Evolutionary conservation across 2,888 invertebrate species (phyloP).

Genomic region (Acanthococcus lagerstroemiae): DNA sequence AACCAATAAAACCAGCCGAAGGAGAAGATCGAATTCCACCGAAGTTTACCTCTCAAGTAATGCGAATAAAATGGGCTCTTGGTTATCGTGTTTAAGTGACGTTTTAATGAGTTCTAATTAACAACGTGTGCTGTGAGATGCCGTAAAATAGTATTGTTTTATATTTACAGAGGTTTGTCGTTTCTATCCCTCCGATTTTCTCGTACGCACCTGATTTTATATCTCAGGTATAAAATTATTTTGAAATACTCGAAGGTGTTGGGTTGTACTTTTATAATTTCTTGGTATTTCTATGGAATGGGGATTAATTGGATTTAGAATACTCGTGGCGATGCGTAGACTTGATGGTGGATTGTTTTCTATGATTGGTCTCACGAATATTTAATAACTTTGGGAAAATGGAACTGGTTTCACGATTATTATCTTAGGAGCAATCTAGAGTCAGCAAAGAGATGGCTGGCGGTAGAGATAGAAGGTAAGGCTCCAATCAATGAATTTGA

Average conservation of each 20-base stretch:
- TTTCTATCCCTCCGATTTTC: slow-evolving; percentile 17
- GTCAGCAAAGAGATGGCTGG: too few species aligned
- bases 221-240: slow-evolving; percentile 16
- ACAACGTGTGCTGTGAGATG: background rate
- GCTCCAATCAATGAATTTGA: too few species aligned
- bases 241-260: background rate
- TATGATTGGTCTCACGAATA: too few species aligned
- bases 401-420: too few species aligned
- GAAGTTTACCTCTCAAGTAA: slow-evolving; percentile 63
- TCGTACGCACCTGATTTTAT: slow-evolving; percentile 20
- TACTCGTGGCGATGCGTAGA: too few species aligned
- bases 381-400: too few species aligned
- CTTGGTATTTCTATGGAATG: too few species aligned
- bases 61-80: background rate
- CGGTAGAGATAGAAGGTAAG: too few species aligned
- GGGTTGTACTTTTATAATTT: too few species aligned
- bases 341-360: too few species aligned
- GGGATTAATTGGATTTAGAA: too few species aligned
- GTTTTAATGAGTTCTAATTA: background rate
- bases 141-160: background rate
- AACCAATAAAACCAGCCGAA: slow-evolving; percentile 56
- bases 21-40: slow-evolving; percentile 75
- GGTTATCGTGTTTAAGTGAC: background rate
- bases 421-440: too few species aligned
- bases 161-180: slow-evolving; percentile 11